Percentiles rank a stretch among this genome's conserved stretches.
These are phyloP conservation scores for Oreochromis mossambicus DNA, from an alignment of 2,797 vertebrate species.

Conservation along the genomic window DNA sequence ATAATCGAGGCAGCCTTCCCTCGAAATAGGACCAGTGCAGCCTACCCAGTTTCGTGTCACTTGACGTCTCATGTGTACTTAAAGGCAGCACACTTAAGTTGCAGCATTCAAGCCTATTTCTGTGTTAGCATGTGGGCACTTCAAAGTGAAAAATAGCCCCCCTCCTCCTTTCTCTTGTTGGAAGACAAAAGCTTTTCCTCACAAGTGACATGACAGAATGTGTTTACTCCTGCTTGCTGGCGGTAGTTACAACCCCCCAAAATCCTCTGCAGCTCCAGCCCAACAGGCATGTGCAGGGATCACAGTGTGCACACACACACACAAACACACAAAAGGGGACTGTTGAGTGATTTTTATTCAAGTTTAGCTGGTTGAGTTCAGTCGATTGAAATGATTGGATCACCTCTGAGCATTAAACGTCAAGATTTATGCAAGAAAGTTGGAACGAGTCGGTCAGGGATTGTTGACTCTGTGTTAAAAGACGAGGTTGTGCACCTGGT, in stretches of 20 bases:
- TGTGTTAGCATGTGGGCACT: neutral
- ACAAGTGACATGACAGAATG: constrained; percentile 3
- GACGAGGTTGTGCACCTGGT: neutral
- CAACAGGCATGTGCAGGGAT: constrained; percentile 26
- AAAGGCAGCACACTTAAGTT: neutral
- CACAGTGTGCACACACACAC: neutral
- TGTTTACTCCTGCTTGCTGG: constrained; percentile 15
- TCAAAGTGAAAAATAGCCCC: neutral
- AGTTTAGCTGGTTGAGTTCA: neutral
- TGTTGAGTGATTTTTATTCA: constrained; percentile 4
- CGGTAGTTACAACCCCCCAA: constrained; percentile 10
- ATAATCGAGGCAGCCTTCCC: constrained; percentile 43
- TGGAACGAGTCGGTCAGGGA: neutral
- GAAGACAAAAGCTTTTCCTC: neutral
- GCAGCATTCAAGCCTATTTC: neutral
- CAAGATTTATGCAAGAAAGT: neutral
- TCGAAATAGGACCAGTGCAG: constrained; percentile 14
- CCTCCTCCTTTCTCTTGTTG: neutral
- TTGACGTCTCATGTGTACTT: constrained; percentile 5
- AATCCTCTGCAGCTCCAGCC: constrained; percentile 9
- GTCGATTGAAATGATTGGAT: constrained; percentile 25
- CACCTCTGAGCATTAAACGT: constrained; percentile 15
- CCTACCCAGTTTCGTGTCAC: constrained; percentile 10
- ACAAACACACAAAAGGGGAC: neutral
- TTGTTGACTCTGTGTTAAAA: constrained; percentile 1